phyloP scores from a whole-genome alignment of 35 echinoderm and acorn worm species.

The Acanthaster planci region DNA sequence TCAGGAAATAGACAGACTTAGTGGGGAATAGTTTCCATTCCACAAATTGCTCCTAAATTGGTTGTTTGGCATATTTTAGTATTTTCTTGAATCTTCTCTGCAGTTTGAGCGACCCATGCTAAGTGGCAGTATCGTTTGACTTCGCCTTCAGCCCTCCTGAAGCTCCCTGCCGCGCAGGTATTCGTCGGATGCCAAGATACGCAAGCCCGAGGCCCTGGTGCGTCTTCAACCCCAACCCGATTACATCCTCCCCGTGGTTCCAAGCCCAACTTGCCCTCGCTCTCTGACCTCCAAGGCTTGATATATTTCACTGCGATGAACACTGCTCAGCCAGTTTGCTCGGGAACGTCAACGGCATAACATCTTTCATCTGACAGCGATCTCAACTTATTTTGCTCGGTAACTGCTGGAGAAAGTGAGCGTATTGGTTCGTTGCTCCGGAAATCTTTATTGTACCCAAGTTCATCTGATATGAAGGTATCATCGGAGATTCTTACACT shows the following conservation, averaged over 20 bases:
- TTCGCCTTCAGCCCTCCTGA: conserved; percentile 1
- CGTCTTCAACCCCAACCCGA: conserved; percentile 10
- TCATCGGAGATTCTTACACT: too few relatives aligned
- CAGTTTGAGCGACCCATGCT: conserved; percentile 7
- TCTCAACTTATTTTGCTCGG: too few relatives aligned
- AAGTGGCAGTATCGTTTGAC: conserved; percentile 18
- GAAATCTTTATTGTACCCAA: too few relatives aligned
- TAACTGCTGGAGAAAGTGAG: too few relatives aligned
- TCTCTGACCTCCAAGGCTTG: background rate
- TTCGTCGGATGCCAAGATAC: conserved; percentile 9
- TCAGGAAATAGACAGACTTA: background rate
- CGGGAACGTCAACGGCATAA: background rate
- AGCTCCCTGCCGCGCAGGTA: conserved; percentile 5
- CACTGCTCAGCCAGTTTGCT: background rate
- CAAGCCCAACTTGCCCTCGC: background rate
- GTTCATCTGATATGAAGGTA: too few relatives aligned
- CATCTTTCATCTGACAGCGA: too few relatives aligned
- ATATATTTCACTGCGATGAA: conserved; percentile 9
- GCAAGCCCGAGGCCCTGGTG: background rate
- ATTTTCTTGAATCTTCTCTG: background rate
- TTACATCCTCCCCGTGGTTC: background rate
- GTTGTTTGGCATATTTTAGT: conserved; percentile 5
- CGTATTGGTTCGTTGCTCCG: too few relatives aligned
- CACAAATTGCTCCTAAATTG: conserved; percentile 20
- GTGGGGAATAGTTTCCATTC: conserved; percentile 4